Conservation (phyloP, 2,797 vertebrate species). For the Gallirallus australis region DNA sequence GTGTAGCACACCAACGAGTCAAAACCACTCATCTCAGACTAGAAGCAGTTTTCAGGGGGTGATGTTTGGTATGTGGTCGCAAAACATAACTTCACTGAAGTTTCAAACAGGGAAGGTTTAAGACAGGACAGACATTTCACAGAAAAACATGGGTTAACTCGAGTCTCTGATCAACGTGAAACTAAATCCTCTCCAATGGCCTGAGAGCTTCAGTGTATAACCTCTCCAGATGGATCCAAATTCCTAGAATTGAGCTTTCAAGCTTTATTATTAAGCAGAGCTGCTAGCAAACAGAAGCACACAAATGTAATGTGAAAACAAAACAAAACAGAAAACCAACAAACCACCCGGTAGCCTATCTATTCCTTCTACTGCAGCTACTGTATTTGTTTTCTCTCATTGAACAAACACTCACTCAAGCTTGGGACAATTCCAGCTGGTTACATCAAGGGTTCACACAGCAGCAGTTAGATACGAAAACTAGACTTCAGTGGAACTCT, state of each 20-base stretch:
- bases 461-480: constrained; percentile 14
- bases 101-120: background rate
- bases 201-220: background rate
- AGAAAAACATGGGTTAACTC: background rate
- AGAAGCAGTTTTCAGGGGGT: background rate
- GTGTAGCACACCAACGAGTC: background rate
- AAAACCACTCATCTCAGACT: background rate
- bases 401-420: constrained; percentile 47
- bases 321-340: background rate
- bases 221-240: background rate
- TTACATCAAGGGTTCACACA: constrained; percentile 36
- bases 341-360: background rate
- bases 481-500: background rate
- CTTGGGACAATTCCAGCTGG: constrained; percentile 19
- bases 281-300: background rate
- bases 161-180: background rate
- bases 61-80: background rate
- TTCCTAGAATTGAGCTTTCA: background rate
- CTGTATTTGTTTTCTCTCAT: constrained; percentile 49
- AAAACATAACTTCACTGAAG: background rate
- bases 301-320: background rate
- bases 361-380: constrained; percentile 1
- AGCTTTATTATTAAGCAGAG: background rate
- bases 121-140: background rate
- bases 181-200: background rate